Evolutionary conservation across 2,888 invertebrate species (phyloP), one percentile per base, ranked within the genome.

Genomic region (Sphinx pinastri): DNA sequence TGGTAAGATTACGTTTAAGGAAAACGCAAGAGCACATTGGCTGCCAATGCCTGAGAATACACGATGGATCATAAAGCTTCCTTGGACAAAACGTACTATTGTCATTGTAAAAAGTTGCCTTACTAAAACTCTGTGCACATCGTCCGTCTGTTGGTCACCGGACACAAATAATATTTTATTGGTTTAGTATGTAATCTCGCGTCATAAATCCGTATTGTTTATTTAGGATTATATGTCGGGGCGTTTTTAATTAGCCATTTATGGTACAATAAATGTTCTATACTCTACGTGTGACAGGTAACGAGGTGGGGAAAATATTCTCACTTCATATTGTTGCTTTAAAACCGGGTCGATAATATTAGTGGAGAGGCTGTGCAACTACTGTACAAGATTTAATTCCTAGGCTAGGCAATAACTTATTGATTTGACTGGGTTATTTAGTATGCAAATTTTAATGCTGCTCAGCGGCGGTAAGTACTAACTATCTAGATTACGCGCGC

Each of bases 191-290:
- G 83, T 83, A 70, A 63, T 19, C 70, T 81, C 70, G 66, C 19
- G 71, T 76, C 81, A 80, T 86, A 82, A 82, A 86, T 86, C 86
- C 81, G 71, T 79, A 77, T 77, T 74, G 69, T 73, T 71, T 71
- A 60, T 73, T 70, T 69, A 67, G 63, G 54, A 58, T 67, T 71
- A 67, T 38, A 31, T 57, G 49, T 67, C 67, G 54, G 66, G 58
- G 67, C 11, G 67, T 59, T 70, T 67, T 69, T 69, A 69, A 68
- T 66, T 55, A 49, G 47, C 47, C 66, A 55, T 54, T 54, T 69
- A 70, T 69, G 69, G 52, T 55, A 52, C 38, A 14, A n/a, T 63
- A 69, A 19, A 59, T 59, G 58, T 49, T 63, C 63, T 13, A 47
- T 49, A 19, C 47, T 19, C 19, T 47, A 47, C 49, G 16, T 19